phyloP scores from a whole-genome alignment of 2,797 vertebrate genomes.

The Hippoglossus hippoglossus region DNA sequence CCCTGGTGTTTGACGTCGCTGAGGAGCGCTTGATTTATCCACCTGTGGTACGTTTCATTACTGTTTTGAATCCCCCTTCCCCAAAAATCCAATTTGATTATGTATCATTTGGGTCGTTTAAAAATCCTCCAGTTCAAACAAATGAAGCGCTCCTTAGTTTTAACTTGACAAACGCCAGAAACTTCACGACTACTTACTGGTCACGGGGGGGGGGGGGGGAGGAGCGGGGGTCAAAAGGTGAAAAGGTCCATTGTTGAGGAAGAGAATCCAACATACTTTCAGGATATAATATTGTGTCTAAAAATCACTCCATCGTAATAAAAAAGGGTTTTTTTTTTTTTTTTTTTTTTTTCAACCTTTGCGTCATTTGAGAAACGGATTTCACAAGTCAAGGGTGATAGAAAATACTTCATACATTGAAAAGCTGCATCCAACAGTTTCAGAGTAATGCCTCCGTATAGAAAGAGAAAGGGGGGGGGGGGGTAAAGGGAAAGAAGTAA shows the following conservation, averaged over 20 bases:
- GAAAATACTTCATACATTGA: slow-evolving; percentile 74
- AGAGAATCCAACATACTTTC: slow-evolving; percentile 52
- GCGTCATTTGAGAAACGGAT: slow-evolving; percentile 61
- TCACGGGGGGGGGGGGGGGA: slow-evolving; percentile 5
- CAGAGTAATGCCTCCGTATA: slow-evolving; percentile 46
- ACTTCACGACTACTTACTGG: slow-evolving; percentile 25
- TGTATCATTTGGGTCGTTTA: neutral
- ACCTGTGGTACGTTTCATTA: neutral
- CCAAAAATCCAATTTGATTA: too few relatives aligned
- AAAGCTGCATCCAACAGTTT: slow-evolving; percentile 69
- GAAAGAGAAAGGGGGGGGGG: neutral
- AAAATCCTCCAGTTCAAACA: neutral
- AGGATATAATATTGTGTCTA: slow-evolving; percentile 56
- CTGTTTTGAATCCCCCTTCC: too few relatives aligned
- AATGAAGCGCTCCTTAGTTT: slow-evolving; percentile 32
- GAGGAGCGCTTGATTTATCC: slow-evolving; percentile 51
- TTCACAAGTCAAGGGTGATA: slow-evolving; percentile 65
- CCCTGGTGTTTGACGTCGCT: slow-evolving; percentile 5
- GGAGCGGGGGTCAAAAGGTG: slow-evolving; percentile 43
- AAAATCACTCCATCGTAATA: slow-evolving; percentile 70
- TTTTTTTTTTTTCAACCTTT: slow-evolving; percentile 22
- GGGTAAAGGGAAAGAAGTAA: neutral
- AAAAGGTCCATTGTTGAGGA: slow-evolving; percentile 51
- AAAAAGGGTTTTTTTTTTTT: slow-evolving; percentile 46
- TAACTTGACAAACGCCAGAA: slow-evolving; percentile 41